Conservation (phyloP, 1,140 invertebrate species). For the Dermatophagoides farinae region DNA sequence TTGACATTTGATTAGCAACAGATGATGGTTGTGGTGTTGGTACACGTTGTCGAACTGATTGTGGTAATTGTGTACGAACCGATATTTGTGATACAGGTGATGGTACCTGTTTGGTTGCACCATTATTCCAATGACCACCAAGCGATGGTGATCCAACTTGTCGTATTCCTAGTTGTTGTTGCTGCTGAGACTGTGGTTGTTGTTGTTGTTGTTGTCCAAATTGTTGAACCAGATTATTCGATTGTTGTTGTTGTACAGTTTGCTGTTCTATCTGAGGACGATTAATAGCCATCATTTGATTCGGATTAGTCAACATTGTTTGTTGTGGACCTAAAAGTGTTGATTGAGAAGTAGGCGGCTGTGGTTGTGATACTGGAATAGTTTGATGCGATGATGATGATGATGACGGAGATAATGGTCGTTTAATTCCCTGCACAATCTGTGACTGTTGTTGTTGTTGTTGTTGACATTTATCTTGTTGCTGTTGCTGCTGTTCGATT, state of each 20-base stretch:
- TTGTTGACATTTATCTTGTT: not conserved
- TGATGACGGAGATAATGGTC: conserved; percentile 6
- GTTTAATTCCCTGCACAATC: not conserved
- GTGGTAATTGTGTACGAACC: too few relatives aligned
- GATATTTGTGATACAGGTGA: too few relatives aligned
- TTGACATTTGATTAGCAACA: not conserved
- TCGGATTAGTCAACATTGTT: not conserved
- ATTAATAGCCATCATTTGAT: not conserved
- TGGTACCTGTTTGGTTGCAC: too few relatives aligned
- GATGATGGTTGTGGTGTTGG: not conserved
- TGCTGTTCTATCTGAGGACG: not conserved
- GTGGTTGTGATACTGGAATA: not conserved
- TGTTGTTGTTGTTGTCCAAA: not conserved
- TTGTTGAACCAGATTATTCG: not conserved
- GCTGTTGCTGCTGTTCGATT: conserved; percentile 1
- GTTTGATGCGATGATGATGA: not conserved
- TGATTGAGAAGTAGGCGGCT: not conserved
- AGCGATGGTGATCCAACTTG: not conserved
- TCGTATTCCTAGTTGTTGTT: not conserved
- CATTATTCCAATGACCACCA: not conserved
- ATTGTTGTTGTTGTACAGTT: not conserved
- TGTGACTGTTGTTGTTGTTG: not conserved
- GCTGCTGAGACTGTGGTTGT: not conserved
- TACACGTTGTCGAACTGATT: not conserved
- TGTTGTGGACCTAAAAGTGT: not conserved